Base-by-base conservation (phyloP, 2,888 invertebrate species). In the Opisthograptis luteolata region DNA sequence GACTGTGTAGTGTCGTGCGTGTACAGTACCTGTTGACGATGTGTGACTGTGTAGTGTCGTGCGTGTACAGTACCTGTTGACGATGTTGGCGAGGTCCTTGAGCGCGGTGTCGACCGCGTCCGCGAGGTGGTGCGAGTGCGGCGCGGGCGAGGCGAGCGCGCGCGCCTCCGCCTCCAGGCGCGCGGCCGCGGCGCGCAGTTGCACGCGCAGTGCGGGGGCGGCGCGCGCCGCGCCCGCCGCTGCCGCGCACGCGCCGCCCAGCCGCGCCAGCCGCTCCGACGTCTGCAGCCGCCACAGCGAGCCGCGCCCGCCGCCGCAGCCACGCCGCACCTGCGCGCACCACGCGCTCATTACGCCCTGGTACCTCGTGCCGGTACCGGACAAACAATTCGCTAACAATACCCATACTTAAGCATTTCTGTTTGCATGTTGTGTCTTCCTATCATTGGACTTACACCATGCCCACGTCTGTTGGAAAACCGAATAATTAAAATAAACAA, bases 161-260 rank as follows among this genome's bases (percentile, higher is more conserved):
- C 84, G 79, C 59, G 84, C 87, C 73, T 83, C 84, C 2, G 70
- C 76, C 60, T 83, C 87, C 13, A 85, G 79, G 0, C 78, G 66
- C 35, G 71, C 70, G 50, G 75, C 79, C 2, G 70, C 76, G 9
- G 73, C 76, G 55, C 77, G 75, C 62, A 81, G 69, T 35, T 71
- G 97, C 95, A 70, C 73, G 61, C 68, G 81, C 74, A 66, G 74
- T 70, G 60, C 78, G 81, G 79, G 96, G 68, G 97, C 96, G 82
- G 98, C 97, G 73, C 97, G 95, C 9, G 92, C 91, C 50, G 93
- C 93, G 65, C 45, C 66, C 15, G 70, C 75, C 15, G 98, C 98
- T 9, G 96, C 96, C 70, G 96, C 96, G 63, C 94, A 94, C 68
- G 94, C 93, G 84, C 97, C 94, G 72, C 97, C 96, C 68, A 98